Evolutionary conservation across 2,797 vertebrate species (phyloP).

Genomic region (Euthynnus affinis): DNA sequence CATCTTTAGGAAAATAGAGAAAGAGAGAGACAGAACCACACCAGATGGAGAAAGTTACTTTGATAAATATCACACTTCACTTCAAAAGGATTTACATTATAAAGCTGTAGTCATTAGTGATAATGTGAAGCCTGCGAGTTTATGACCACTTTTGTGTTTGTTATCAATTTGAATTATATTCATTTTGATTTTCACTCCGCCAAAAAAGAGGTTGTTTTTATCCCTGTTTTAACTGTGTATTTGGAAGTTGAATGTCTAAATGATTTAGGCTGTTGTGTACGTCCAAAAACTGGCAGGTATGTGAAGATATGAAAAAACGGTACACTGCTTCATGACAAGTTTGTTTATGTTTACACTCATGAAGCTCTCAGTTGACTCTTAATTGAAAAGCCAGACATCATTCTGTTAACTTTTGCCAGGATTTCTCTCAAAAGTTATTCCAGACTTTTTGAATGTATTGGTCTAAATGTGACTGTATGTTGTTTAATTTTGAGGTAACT

Average conservation of each 20-base stretch:
- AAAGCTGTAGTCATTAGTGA: slow-evolving; percentile 13
- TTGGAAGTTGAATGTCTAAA: neutral
- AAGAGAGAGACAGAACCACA: slow-evolving; percentile 14
- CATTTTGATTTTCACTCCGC: neutral
- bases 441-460: neutral
- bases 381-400: neutral
- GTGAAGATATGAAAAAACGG: neutral
- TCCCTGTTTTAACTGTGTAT: neutral
- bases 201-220: neutral
- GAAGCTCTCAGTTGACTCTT: neutral
- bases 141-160: slow-evolving; percentile 1
- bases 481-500: neutral
- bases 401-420: neutral
- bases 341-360: neutral
- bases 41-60: slow-evolving; percentile 13
- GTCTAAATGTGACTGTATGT: neutral
- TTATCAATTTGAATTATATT: neutral
- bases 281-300: neutral
- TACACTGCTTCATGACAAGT: neutral
- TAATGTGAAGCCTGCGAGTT: slow-evolving; percentile 25
- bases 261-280: neutral
- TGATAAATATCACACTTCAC: slow-evolving; percentile 27
- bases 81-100: slow-evolving; percentile 32
- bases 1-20: slow-evolving; percentile 50
- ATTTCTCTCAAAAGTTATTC: neutral